A percentile compares a stretch with the other conserved stretches of the same genome.
Evolutionary conservation across 1,140 invertebrate species (phyloP).

Genomic region (Drosophila aff.): DNA sequence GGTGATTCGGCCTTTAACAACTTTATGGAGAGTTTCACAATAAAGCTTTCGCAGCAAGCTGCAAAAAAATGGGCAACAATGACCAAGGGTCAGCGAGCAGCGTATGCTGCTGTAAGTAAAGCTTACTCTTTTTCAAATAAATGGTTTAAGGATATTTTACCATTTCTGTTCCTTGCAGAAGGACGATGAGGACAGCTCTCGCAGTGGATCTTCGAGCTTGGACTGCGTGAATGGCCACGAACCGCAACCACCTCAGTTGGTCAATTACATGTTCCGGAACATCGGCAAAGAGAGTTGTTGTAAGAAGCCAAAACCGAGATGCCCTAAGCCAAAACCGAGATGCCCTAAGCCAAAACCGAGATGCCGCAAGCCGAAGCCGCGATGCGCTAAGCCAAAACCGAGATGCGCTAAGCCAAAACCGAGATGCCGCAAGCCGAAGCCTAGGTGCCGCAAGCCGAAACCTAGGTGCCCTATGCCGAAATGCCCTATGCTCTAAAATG

Average conservation of each 20-base stretch:
- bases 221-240: not conserved
- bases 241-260: not conserved
- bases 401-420: no score
- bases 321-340: no score
- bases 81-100: not conserved
- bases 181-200: not conserved
- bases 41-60: not conserved
- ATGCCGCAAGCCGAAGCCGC: not conserved
- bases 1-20: not conserved
- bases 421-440: not conserved
- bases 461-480: not conserved
- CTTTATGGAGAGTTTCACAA: not conserved
- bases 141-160: no score
- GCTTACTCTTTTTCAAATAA: not conserved
- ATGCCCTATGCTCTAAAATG: not conserved
- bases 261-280: not conserved
- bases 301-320: not conserved
- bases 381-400: not conserved
- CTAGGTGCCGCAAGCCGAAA: not conserved
- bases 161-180: not conserved
- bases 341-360: no score
- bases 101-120: not conserved
- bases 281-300: not conserved
- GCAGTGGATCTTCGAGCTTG: not conserved
- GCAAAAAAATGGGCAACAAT: not conserved